Conservation (phyloP, 2,113 vertebrate genomes). For the Orthochromis indermauri region DNA sequence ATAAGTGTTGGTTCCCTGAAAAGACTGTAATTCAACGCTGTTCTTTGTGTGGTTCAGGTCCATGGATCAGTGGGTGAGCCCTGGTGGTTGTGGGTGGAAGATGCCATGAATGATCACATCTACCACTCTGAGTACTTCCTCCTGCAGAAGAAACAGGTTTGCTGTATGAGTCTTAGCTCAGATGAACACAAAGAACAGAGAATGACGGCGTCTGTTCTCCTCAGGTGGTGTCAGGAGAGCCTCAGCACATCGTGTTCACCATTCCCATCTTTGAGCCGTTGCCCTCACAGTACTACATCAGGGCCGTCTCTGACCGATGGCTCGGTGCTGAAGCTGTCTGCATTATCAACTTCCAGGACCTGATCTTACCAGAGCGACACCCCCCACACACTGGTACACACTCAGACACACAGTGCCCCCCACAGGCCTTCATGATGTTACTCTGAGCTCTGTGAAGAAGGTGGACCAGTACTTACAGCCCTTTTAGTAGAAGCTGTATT, state of each 20-base stretch:
- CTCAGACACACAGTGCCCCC: background rate
- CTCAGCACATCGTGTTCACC: slow-evolving; percentile 90
- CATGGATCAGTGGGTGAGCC: slow-evolving; percentile 94
- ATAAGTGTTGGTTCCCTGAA: background rate
- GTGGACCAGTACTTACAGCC: background rate
- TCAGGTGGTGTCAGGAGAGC: slow-evolving; percentile 85
- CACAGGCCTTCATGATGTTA: background rate
- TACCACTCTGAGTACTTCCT: slow-evolving; percentile 97
- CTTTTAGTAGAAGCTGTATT: background rate
- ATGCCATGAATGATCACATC: slow-evolving; percentile 95
- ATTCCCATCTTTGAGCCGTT: slow-evolving; percentile 98
- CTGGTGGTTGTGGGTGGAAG: slow-evolving; percentile 99
- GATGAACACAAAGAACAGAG: background rate
- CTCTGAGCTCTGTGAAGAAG: background rate
- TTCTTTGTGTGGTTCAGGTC: slow-evolving; percentile 69
- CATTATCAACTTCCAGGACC: slow-evolving; percentile 95
- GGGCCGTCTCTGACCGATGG: slow-evolving; percentile 93
- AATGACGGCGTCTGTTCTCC: background rate
- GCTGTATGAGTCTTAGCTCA: background rate
- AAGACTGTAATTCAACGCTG: background rate
- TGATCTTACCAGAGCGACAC: slow-evolving; percentile 94
- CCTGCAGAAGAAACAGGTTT: slow-evolving; percentile 96
- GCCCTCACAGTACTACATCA: slow-evolving; percentile 96
- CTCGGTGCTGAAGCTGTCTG: slow-evolving; percentile 92
- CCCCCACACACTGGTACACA: slow-evolving; percentile 89